These are phyloP conservation scores for Cephus pygmeus DNA, from an alignment of 2,888 invertebrate genomes.

Conservation along the genomic window DNA sequence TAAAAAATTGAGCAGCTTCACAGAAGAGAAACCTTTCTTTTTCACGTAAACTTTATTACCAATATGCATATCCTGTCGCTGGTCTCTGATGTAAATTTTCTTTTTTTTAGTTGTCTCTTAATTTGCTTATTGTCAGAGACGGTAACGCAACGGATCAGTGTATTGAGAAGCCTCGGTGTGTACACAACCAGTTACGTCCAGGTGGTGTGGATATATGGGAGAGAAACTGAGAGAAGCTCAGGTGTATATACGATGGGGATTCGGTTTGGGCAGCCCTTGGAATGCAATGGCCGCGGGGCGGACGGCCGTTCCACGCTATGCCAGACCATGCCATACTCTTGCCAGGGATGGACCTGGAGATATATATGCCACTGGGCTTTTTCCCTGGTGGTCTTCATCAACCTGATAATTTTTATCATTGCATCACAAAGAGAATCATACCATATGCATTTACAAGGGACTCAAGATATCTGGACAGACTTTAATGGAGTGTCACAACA, in stretches of 20 bases:
- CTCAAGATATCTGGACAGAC: background rate
- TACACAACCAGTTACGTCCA: background rate
- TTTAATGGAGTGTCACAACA: background rate
- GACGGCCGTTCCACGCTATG: conserved; percentile 25
- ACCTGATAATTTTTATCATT: background rate
- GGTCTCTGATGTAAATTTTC: background rate
- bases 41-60: background rate
- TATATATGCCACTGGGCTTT: conserved; percentile 4
- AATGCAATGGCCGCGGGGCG: conserved; percentile 53
- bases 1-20: background rate
- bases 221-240: conserved; percentile 12
- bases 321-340: conserved; percentile 28
- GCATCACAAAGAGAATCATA: background rate
- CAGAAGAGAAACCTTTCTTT: background rate
- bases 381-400: background rate
- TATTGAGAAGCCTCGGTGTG: background rate
- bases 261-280: conserved; percentile 59
- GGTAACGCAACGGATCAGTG: background rate
- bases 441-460: background rate
- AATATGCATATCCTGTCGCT: background rate
- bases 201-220: conserved; percentile 16
- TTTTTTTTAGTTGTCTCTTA: background rate
- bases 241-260: conserved; percentile 46
- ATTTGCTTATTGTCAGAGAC: background rate
- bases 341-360: background rate